These are phyloP conservation scores for Drosophila bocki DNA, from an alignment of 1,140 invertebrate species.

Conservation along the genomic window DNA sequence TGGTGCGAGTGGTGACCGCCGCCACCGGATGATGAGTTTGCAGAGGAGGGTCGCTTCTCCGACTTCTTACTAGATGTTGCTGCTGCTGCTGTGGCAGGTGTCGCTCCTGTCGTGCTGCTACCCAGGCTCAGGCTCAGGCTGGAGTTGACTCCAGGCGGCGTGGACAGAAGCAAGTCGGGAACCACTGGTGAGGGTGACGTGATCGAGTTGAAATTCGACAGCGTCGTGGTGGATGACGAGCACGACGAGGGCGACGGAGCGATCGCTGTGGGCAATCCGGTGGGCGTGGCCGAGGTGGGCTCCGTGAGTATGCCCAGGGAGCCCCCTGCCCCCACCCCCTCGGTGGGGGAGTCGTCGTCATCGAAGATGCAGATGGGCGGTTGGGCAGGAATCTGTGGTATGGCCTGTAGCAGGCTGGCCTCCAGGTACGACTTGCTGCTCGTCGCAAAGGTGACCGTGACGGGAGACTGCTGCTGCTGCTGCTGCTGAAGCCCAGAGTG, in stretches of 20 bases:
- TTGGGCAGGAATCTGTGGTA: constrained; percentile 82
- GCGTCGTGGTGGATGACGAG: constrained; percentile 72
- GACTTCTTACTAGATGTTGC: constrained; percentile 62
- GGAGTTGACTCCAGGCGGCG: constrained; percentile 77
- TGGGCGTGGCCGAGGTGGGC: constrained; percentile 33
- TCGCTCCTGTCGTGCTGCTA: constrained; percentile 38
- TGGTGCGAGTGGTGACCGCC: constrained; percentile 57
- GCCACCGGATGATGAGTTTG: constrained; percentile 42
- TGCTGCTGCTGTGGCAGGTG: constrained; percentile 30
- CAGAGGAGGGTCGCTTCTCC: constrained; percentile 71
- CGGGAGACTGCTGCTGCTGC: constrained; percentile 44
- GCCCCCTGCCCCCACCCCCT: constrained; percentile 39
- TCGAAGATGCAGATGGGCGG: constrained; percentile 84
- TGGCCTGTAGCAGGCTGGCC: constrained; percentile 78
- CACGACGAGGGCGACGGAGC: constrained; percentile 74
- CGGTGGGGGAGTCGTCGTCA: constrained; percentile 79
- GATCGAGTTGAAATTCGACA: constrained; percentile 83
- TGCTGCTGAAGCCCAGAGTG: constrained; percentile 63
- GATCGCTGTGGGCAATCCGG: constrained; percentile 61
- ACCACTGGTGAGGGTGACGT: constrained; percentile 83
- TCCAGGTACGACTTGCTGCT: constrained; percentile 71
- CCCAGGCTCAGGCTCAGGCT: constrained; percentile 64
- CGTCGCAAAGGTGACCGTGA: constrained; percentile 63
- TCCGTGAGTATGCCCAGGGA: constrained; percentile 70
- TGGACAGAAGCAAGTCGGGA: constrained; percentile 77